Evolutionary conservation across 2,113 vertebrate genomes (phyloP), one percentile per base, ranked within the genome.

Genomic region (Nothobranchius furzeri): DNA sequence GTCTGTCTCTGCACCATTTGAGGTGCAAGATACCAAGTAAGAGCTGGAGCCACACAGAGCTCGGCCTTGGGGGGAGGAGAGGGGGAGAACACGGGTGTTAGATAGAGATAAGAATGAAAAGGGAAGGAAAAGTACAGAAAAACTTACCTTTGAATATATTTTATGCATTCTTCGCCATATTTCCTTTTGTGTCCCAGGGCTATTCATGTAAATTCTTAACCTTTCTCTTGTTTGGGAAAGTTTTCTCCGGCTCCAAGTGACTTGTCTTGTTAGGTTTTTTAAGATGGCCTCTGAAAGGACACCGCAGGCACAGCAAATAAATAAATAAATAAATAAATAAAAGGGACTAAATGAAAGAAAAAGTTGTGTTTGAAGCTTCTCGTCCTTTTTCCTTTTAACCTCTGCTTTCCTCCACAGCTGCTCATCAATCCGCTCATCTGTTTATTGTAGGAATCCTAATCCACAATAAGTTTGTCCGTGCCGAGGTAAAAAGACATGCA

Each of bases 1-100:
- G 67, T 79, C 70, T 73, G 67, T 79, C 73, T 79, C 75, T 86
- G 87, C 81, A 84, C 75, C 76, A 82, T 79, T 81, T 81, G 72
- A 81, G 70, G 72, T 53, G 78, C 78, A 76, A 78, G 74, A 84
- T 70, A 75, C 71, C 68, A 78, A 76, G 76, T 68, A 57, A 77
- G 60, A 75, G 67, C 70, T 45, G 49, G 64, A 84, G 76, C 66
- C 42, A 61, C 51, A 78, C 56, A 55, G 57, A 70, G 51, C 25
- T 51, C 45, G 17, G 58, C 64, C 75, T 3, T 30, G 67, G 15
- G 30, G 46, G 47, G 45, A 49, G 46, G 46, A 66, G 52, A 17
- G 10, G 14, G 36, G 37, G 37, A 14, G 42, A 35, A 40, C 49
- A 50, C 7, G 43, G 56, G 61, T 78, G 66, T 62, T 50, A 54